Base-by-base conservation (phyloP, 2,113 vertebrate genomes). In the Salvelinus namaycush region DNA sequence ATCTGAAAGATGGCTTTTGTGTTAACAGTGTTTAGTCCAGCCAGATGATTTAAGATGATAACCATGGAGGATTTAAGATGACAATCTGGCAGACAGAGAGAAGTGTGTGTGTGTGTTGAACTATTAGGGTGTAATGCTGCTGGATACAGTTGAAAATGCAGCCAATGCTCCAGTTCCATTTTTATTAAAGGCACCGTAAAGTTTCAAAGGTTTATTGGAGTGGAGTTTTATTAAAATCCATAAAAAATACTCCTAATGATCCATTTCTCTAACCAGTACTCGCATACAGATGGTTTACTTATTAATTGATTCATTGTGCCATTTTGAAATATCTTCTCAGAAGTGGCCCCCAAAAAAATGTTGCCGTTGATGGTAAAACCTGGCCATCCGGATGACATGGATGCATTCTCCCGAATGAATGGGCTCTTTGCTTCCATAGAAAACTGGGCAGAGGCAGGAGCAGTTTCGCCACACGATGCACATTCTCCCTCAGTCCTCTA, bases 291-390 rank as follows among this genome's bases (percentile, higher is more conserved):
- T 79, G 79, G 27, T 80, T 83, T 77, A 79, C 83, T 87, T 89
- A 83, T 89, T 83, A 85, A 87, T 83, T 79, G 74, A 86, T 86
- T 81, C 82, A 85, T 86, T 34, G 26, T 85, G 79, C 79, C 68
- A 57, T 78, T 84, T 76, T 76, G 44, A 87, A 67, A 83, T 83
- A 80, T 81, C 70, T 81, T 67, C 29, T 82, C 22, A 70, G 80
- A 64, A 39, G 39, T 62, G 67, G 65, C 59, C 18, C 51, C 51
- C 12, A 51, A 14, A 4, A 4, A 51, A 18, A 54, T 7, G 1
- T 44, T 44, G 1, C 12, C 14, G 5, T 54, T 54, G 51, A 54
- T 54, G 51, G 16, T 54, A 11, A 62, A 62, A 22, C n/a, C n/a
- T 62, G 59, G 59, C 59, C 51, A 54, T 54, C 51, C 51, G 1